A percentile compares a stretch with the other conserved stretches of the same genome.
These are phyloP conservation scores for Zaprionus obscuricornis DNA, from an alignment of 2,888 invertebrate species.

Conservation along the genomic window DNA sequence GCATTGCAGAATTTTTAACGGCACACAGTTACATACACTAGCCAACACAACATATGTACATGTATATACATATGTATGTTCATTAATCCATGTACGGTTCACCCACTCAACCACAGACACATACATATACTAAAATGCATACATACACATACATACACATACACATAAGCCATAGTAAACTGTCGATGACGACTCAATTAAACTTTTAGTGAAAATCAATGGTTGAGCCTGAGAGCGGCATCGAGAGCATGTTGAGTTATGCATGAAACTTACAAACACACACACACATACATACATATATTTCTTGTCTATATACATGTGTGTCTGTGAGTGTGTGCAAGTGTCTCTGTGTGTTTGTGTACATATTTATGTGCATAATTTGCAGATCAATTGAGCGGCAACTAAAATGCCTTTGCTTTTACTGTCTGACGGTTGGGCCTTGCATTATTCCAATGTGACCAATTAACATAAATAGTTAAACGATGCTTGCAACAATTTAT, in stretches of 20 bases:
- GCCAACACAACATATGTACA: neutral
- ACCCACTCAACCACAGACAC: too few species aligned
- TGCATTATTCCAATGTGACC: conserved; percentile 19
- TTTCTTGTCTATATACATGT: too few species aligned
- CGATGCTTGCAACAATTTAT: conserved; percentile 24
- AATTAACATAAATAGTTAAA: conserved; percentile 59
- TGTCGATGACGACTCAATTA: conserved; percentile 51
- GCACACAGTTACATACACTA: conserved; percentile 18
- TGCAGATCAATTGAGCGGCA: conserved; percentile 39
- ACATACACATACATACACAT: neutral
- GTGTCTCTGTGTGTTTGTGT: neutral
- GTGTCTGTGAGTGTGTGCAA: neutral
- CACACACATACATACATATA: conserved; percentile 1
- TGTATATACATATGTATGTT: neutral
- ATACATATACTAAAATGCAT: neutral
- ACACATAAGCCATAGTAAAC: conserved; percentile 24
- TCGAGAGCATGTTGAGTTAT: conserved; percentile 42
- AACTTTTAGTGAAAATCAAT: conserved; percentile 50
- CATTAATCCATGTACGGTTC: neutral
- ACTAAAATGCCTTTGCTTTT: conserved; percentile 26
- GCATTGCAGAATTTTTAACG: conserved; percentile 40
- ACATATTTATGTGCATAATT: conserved; percentile 50
- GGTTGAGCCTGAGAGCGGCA: conserved; percentile 47
- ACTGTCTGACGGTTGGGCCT: neutral
- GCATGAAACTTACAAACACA: conserved; percentile 20